Evolutionary conservation across 2,797 vertebrate species (phyloP).

Genomic region (Halcyon leucocephala): DNA sequence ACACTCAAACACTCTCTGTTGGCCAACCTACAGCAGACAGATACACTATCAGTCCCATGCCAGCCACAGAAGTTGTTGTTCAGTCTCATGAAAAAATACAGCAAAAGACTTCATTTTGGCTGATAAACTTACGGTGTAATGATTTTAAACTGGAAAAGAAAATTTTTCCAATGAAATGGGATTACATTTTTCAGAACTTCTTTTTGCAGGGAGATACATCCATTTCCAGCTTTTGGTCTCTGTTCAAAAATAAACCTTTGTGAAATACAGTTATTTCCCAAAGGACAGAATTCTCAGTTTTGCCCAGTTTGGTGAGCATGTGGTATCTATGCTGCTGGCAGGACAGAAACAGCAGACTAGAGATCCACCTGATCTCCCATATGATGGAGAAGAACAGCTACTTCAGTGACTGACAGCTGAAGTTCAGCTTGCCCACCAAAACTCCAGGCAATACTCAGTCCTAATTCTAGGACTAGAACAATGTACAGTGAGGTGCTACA

Average conservation of each 20-base stretch:
- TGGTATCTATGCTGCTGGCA: background rate
- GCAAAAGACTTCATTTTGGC: background rate
- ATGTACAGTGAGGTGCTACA: accelerated
- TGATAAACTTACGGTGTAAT: background rate
- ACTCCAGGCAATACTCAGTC: background rate
- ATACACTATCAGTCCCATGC: background rate
- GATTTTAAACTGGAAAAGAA: background rate
- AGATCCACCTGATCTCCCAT: background rate
- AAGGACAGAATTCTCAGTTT: background rate
- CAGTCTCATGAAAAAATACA: background rate
- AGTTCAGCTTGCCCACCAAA: background rate
- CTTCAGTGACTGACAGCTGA: background rate
- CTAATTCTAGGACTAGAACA: background rate
- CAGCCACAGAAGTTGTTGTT: background rate
- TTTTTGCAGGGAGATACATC: background rate
- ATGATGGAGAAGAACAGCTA: background rate
- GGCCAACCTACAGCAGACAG: background rate
- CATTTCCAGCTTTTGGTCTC: background rate
- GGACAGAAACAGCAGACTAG: background rate
- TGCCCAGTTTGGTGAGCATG: background rate
- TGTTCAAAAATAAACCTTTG: background rate
- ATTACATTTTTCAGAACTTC: background rate
- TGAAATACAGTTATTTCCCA: background rate
- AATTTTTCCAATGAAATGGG: background rate
- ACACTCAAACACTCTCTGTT: background rate